Conservation (phyloP, 2,797 vertebrate species). For the Zenarchopterus dispar region DNA sequence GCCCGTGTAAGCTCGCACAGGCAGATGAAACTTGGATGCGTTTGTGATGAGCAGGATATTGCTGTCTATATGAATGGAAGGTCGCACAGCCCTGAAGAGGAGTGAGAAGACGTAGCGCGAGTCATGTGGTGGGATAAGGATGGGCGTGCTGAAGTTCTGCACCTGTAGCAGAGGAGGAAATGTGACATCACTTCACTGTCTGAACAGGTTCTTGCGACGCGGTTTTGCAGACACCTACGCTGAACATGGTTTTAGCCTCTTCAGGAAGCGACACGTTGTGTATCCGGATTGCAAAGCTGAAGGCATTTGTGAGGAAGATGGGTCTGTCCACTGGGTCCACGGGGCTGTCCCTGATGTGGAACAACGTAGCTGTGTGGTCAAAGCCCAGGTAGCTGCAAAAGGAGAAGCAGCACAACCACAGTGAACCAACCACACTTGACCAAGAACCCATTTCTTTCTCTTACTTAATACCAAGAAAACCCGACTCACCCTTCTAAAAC, state of each 20-base stretch:
- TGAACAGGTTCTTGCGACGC: too few species aligned
- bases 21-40: constrained; percentile 96
- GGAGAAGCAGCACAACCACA: neutral
- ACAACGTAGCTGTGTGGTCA: constrained; percentile 95
- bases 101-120: constrained; percentile 95
- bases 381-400: constrained; percentile 90
- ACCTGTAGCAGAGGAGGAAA: constrained; percentile 77
- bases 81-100: constrained; percentile 91
- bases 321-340: constrained; percentile 92
- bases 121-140: constrained; percentile 91
- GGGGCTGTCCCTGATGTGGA: constrained; percentile 94
- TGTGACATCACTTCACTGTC: neutral
- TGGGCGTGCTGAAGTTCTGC: constrained; percentile 93
- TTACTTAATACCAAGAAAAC: neutral
- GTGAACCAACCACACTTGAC: neutral
- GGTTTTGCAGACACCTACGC: constrained; percentile 76
- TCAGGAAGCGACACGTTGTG: constrained; percentile 93
- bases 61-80: constrained; percentile 94
- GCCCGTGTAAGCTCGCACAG: constrained; percentile 95
- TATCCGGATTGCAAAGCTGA: constrained; percentile 91
- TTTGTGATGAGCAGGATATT: constrained; percentile 98
- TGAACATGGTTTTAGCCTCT: constrained; percentile 93
- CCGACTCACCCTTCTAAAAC: constrained; percentile 94
- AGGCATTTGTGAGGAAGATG: constrained; percentile 94
- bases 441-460: neutral